Conservation (phyloP, 92 coral and sea anemone genomes). For the Blastomussa wellsi region DNA sequence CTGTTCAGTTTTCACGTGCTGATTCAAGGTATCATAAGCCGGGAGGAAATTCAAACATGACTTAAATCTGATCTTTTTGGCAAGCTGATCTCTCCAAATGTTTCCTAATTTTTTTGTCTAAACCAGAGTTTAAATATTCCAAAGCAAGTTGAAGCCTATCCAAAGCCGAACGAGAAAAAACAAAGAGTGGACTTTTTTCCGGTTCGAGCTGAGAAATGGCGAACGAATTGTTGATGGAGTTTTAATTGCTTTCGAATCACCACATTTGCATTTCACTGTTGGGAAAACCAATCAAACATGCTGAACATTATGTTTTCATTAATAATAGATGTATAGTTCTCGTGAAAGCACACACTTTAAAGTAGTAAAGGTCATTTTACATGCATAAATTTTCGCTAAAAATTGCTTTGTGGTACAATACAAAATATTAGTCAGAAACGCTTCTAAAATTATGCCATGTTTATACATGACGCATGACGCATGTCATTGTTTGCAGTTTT, state of each 20-base stretch:
- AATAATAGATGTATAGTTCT: not conserved
- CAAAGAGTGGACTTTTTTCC: not conserved
- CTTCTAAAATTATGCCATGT: not conserved
- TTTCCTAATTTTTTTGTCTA: not conserved
- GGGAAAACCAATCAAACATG: not conserved
- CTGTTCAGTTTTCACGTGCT: constrained; percentile 1
- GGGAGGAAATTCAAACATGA: not conserved
- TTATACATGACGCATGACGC: too few relatives aligned
- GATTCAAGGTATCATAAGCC: constrained; percentile 2
- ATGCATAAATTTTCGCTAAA: not conserved
- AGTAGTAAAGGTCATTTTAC: not conserved
- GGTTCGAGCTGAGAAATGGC: constrained; percentile 13
- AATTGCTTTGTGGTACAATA: not conserved
- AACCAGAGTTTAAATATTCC: not conserved
- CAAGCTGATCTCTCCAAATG: not conserved
- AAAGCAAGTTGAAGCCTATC: not conserved
- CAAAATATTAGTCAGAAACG: not conserved
- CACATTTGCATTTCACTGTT: constrained; percentile 24
- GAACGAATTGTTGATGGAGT: constrained; percentile 37
- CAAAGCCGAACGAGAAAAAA: not conserved
- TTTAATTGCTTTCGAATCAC: constrained; percentile 31
- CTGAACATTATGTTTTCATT: not conserved
- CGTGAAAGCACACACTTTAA: not conserved
- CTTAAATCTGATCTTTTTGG: not conserved
- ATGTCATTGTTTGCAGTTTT: too few relatives aligned